phyloP scores from a whole-genome alignment of 2,888 invertebrate species.

The Ceraclea dissimilis region DNA sequence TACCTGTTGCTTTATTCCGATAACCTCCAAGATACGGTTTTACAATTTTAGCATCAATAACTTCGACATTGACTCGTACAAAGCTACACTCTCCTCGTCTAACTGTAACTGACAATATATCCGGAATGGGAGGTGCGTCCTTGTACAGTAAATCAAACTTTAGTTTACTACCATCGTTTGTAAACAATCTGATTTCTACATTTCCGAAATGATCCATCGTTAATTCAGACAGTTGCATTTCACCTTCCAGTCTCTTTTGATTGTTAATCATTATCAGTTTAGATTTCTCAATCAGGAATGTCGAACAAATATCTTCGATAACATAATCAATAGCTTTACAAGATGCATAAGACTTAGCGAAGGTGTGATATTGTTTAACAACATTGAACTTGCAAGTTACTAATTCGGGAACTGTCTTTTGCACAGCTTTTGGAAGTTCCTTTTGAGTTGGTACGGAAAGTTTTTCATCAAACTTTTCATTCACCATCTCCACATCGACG shows the following conservation, averaged over 20 bases:
- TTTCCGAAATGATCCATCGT: constrained; percentile 47
- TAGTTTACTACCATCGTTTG: constrained; percentile 38
- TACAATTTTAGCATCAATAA: constrained; percentile 44
- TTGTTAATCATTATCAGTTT: constrained; percentile 19
- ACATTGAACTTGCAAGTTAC: constrained; percentile 24
- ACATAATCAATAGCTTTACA: constrained; percentile 7
- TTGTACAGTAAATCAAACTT: constrained; percentile 42
- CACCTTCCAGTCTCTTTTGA: constrained; percentile 33
- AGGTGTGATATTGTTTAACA: constrained; percentile 20
- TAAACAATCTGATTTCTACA: constrained; percentile 40
- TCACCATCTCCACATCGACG: constrained; percentile 17
- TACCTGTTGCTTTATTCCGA: constrained; percentile 59
- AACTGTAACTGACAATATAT: constrained; percentile 42
- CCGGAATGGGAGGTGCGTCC: constrained; percentile 39
- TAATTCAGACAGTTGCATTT: constrained; percentile 40
- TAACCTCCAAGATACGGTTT: constrained; percentile 83
- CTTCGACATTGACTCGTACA: constrained; percentile 41
- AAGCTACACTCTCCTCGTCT: constrained; percentile 35
- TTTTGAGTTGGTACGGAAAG: constrained; percentile 15
- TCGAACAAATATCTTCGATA: constrained; percentile 15
- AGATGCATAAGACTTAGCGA: constrained; percentile 21
- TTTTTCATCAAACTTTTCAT: constrained; percentile 17
- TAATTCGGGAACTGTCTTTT: constrained; percentile 11
- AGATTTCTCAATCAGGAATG: constrained; percentile 11
- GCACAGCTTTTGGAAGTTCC: constrained; percentile 7